Base-by-base conservation (phyloP, 2,888 invertebrate genomes). In the Poecilus cupreus region DNA sequence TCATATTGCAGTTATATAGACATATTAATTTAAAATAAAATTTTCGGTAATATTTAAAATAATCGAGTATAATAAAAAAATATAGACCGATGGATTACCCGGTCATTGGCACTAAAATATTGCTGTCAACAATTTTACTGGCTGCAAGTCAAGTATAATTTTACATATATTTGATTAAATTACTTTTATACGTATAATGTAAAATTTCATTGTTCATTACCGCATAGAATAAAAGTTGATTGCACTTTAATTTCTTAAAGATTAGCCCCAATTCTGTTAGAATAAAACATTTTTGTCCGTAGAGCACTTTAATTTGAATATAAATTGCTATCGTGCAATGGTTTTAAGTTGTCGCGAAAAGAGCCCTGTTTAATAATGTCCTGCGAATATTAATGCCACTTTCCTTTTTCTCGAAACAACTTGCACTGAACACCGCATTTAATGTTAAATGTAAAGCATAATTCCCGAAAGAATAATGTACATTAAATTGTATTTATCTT, bases 251-350 rank as follows among this genome's bases (percentile, higher is more conserved):
- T 49, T 54, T 24, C 75, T 26, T 16, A 13, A 13, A 51, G 16
- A 51, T 54, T 75, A 75, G 54, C 49, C 54, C 54, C 13, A 75
- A 75, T 51, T 75, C 54, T 18, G 3, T 32, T 26, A 18, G 51
- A 75, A 75, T 75, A 51, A 75, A 74, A 75, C 51, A 75, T 75
- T 75, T 75, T 75, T 75, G 75, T 51, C 11, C 6, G 37, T 18
- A 24, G 54, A 26, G 51, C 75, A 24, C 75, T 75, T 75, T 51
- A 49, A 75, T 75, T 75, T 75, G 18, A 75, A 75, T 75, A 75
- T 75, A 75, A 75, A 75, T 75, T 75, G 54, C 75, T 24, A 74
- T 22, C 75, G 16, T 18, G 54, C 54, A 75, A 49, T 32, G 75
- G 54, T 75, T 75, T 72, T 51, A 75, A 75, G 22, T 75, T 75